Percentiles rank a stretch among this genome's conserved stretches.
Evolutionary conservation across 2,888 invertebrate species (phyloP).

Genomic region (Schizaphis graminum): DNA sequence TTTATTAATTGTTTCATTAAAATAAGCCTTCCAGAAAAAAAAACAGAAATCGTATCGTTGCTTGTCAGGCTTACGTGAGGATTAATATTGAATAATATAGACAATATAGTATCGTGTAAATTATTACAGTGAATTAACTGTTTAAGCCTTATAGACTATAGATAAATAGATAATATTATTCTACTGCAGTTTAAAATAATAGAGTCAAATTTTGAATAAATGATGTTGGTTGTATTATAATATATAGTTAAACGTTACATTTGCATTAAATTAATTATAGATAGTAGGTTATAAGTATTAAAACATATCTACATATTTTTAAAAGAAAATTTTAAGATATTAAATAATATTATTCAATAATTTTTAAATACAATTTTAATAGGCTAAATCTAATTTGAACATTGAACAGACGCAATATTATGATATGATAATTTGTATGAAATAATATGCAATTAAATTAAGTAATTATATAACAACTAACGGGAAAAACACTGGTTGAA

Average conservation of each 20-base stretch:
- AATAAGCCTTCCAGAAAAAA: background rate
- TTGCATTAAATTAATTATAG: background rate
- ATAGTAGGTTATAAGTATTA: background rate
- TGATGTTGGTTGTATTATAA: background rate
- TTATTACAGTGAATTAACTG: background rate
- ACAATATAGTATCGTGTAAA: background rate
- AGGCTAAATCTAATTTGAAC: background rate
- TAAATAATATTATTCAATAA: background rate
- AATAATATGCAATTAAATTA: background rate
- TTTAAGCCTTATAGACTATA: background rate
- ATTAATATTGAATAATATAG: background rate
- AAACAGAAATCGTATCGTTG: background rate
- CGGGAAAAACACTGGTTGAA: slow-evolving; percentile 14
- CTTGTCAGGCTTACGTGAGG: too few species aligned
- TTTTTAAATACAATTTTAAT: background rate
- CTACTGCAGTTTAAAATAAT: background rate
- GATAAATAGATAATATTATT: background rate
- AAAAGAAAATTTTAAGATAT: background rate
- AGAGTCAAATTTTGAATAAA: background rate
- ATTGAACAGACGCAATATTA: background rate
- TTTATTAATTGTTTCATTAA: background rate
- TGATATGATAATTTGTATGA: background rate
- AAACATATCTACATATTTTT: background rate
- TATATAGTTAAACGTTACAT: background rate
- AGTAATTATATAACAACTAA: background rate